phyloP scores from a whole-genome alignment of 2,113 vertebrate genomes.

The Macrotis lagotis region DNA sequence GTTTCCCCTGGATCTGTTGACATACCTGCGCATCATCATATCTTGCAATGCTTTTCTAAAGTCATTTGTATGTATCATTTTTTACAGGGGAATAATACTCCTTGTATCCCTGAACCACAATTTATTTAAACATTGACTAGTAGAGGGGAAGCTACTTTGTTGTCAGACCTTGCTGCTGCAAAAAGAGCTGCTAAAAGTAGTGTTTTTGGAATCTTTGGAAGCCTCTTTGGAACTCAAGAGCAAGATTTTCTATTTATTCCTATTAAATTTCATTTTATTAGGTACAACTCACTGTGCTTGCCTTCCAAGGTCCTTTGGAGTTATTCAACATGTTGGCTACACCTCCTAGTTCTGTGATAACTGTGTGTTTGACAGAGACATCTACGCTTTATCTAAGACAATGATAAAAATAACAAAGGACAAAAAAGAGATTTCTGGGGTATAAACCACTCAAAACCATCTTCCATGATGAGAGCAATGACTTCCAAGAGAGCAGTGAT shows the following conservation, averaged over 20 bases:
- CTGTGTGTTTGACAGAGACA: not conserved
- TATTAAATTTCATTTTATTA: not conserved
- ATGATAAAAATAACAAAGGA: not conserved
- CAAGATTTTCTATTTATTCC: not conserved
- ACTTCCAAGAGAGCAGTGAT: too few species aligned
- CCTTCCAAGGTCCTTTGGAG: not conserved
- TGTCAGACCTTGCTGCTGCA: not conserved
- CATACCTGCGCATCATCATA: not conserved
- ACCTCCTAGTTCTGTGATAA: not conserved
- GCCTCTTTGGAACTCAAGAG: not conserved
- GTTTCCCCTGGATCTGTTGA: not conserved
- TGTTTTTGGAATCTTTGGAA: not conserved
- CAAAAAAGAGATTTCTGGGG: not conserved
- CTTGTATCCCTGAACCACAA: not conserved
- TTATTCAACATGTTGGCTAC: not conserved
- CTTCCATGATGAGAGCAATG: not conserved
- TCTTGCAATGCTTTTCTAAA: not conserved
- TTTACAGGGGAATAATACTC: not conserved
- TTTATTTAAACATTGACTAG: not conserved
- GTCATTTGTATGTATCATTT: not conserved
- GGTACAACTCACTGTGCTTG: not conserved
- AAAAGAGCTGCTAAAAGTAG: not conserved
- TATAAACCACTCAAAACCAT: not conserved
- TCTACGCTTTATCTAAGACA: not conserved
- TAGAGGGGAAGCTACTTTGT: not conserved